Base-by-base conservation (phyloP, 2,113 vertebrate species). In the Ochotona curzoniae region DNA sequence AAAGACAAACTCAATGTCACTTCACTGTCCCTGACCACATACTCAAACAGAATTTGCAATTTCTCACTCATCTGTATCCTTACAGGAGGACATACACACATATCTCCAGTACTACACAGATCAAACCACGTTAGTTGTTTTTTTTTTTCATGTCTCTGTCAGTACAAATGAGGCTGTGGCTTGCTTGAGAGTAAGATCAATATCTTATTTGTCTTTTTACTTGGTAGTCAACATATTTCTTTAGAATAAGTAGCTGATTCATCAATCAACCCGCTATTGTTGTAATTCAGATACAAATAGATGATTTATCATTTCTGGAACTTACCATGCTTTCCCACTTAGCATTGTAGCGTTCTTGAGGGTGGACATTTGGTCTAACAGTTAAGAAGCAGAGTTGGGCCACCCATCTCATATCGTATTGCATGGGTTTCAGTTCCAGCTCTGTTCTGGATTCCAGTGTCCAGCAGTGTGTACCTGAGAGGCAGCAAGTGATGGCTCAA, bases 1-100 rank as follows among this genome's bases (percentile, higher is more conserved):
- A 89, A 85, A 95, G 25, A 85, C 15, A 32, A 92, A 81, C 67
- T 89, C 75, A 85, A 83, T 83, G 80, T 30, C 79, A 93, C 70
- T 84, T 79, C 15, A 76, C 49, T 93, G 32, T 44, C 35, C 30
- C 60, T 88, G 83, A 85, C 83, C 80, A 92, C 78, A 82, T 4
- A 25, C 57, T 87, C 51, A 66, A 38, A 64, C 28, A 78, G 35
- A 79, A 91, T 94, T 90, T 2, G 54, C 18, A 73, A 75, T 85
- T 93, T 87, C 87, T 88, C 69, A 69, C 49, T 71, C 38, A 51
- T 81, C 63, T 66, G 35, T 63, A 70, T 88, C 74, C 54, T 57
- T 12, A 23, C 23, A 89, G 23, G 49, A 73, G 11, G 38, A 23
- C 18, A 44, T 6, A 20, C 8, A 54, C 5, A 76, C 32, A 7